These are phyloP conservation scores for Scarus forsteni DNA, from an alignment of 2,797 vertebrate species.

Conservation along the genomic window DNA sequence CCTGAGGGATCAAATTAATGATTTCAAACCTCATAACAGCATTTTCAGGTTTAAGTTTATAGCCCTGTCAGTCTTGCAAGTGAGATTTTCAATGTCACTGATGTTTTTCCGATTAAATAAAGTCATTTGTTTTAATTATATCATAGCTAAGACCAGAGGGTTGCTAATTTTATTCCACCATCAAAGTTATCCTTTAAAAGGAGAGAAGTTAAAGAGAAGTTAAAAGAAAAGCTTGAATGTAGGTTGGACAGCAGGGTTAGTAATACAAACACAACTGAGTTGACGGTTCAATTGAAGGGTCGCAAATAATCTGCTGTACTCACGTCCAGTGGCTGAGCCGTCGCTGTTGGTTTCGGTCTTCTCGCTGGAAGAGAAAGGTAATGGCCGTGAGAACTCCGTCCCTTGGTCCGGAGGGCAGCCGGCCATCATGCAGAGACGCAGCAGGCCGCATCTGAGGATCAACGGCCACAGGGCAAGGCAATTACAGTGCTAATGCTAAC, in stretches of 20 bases:
- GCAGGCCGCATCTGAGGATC: conserved; percentile 89
- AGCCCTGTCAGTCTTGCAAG: too few species aligned
- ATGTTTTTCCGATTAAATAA: too few species aligned
- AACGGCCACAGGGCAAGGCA: conserved; percentile 84
- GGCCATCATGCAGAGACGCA: conserved; percentile 91
- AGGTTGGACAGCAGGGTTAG: conserved; percentile 23
- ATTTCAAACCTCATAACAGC: background rate
- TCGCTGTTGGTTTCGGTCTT: conserved; percentile 95
- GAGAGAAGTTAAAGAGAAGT: background rate
- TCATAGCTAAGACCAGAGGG: too few species aligned
- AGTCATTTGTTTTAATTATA: too few species aligned
- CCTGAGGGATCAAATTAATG: background rate
- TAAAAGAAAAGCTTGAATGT: background rate
- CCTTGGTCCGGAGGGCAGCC: conserved; percentile 89
- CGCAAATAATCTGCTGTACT: conserved; percentile 68
- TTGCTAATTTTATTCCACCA: too few species aligned
- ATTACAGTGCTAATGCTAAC: conserved; percentile 86
- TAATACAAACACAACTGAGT: conserved; percentile 7
- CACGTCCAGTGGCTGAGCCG: conserved; percentile 90
- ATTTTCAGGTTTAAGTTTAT: background rate
- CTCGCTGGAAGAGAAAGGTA: conserved; percentile 91
- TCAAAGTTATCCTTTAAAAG: too few species aligned
- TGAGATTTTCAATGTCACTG: too few species aligned
- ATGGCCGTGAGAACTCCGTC: conserved; percentile 86
- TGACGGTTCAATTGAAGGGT: conserved; percentile 10